Evolutionary conservation across 2,888 invertebrate genomes (phyloP).

Genomic region (Andrena fulva): DNA sequence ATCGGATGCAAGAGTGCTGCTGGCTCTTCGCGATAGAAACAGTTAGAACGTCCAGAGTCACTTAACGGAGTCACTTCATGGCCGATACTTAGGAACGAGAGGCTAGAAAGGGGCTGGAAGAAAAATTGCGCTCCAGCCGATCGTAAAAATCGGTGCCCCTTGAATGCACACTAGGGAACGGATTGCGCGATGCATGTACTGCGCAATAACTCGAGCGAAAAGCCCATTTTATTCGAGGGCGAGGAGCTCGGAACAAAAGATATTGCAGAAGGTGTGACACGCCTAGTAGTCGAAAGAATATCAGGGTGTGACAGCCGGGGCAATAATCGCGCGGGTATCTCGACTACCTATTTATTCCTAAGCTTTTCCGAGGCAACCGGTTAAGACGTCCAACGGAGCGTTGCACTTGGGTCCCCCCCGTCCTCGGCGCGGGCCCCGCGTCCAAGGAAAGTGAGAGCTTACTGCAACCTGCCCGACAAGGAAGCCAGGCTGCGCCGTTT

Average conservation of each 20-base stretch:
- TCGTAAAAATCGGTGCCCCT: not conserved
- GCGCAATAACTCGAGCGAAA: constrained; percentile 7
- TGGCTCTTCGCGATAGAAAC: no score
- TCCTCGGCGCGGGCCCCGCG: constrained; percentile 15
- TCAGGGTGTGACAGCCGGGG: constrained; percentile 66
- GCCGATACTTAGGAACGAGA: not conserved
- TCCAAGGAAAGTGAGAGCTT: constrained; percentile 26
- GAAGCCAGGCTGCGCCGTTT: not conserved
- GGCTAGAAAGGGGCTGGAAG: not conserved
- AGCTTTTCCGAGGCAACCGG: constrained; percentile 47
- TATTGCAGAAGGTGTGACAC: constrained; percentile 42
- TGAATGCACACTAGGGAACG: not conserved
- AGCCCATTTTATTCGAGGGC: not conserved
- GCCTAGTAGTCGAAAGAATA: constrained; percentile 64
- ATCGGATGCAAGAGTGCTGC: no score
- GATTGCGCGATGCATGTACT: constrained; percentile 1
- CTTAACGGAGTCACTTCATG: no score
- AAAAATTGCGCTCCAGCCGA: not conserved
- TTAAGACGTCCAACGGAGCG: constrained; percentile 62
- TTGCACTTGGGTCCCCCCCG: constrained; percentile 45
- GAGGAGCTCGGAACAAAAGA: constrained; percentile 16
- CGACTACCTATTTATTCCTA: constrained; percentile 54
- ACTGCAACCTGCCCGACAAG: constrained; percentile 12
- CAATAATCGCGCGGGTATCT: constrained; percentile 57
- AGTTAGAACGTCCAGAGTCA: no score